A percentile compares a stretch with the other conserved stretches of the same genome.
Evolutionary conservation across 2,797 vertebrate genomes (phyloP).

Genomic region (Micrastur ruficollis): DNA sequence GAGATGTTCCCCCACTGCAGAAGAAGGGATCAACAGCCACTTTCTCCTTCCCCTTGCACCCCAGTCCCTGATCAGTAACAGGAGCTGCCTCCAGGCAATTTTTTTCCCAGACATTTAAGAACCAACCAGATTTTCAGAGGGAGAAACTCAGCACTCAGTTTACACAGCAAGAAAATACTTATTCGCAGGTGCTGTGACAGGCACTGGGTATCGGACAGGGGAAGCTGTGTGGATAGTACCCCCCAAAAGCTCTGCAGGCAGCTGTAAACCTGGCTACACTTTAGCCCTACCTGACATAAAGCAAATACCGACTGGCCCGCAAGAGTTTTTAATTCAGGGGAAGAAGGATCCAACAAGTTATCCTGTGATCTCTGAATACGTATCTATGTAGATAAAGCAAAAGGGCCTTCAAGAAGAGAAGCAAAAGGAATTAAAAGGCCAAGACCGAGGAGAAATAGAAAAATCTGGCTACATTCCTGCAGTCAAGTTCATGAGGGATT

Average conservation of each 20-base stretch:
- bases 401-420: background rate
- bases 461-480: background rate
- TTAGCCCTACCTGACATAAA: background rate
- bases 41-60: background rate
- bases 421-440: background rate
- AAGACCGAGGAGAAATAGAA: background rate
- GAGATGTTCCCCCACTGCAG: background rate
- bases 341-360: background rate
- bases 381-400: background rate
- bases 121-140: background rate
- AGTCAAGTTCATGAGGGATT: background rate
- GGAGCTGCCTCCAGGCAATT: background rate
- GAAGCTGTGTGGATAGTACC: background rate
- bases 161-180: background rate
- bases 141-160: background rate
- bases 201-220: accelerated
- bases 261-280: background rate
- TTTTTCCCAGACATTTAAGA: background rate
- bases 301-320: background rate
- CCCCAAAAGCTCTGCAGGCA: background rate
- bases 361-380: background rate
- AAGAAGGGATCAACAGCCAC: background rate
- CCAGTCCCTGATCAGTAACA: background rate
- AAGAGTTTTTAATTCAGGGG: background rate
- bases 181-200: background rate